Base-by-base conservation (phyloP, 2,888 invertebrate genomes). In the Eupithecia subumbrata region DNA sequence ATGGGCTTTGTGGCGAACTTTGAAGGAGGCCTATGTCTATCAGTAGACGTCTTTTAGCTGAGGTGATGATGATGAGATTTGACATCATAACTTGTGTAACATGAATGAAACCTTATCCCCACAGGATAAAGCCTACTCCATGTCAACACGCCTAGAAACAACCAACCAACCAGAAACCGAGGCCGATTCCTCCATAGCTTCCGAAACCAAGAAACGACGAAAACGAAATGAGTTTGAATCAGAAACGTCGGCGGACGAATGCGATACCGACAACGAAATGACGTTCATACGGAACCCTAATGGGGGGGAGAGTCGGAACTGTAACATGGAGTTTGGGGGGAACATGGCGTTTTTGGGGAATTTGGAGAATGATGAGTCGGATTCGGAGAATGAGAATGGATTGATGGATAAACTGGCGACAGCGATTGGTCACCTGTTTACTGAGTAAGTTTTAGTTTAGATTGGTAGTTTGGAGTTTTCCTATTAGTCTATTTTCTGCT, bases 351-450 rank as follows among this genome's bases (percentile, higher is more conserved):
- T 96, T 69, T 74, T 94, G 18, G 89, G 87, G 82, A 93, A 89
- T 70, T 89, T 85, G 92, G 96, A 96, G 82, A 89, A 94, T 16
- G 97, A 96, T 75, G 97, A 97, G 78, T 96, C 97, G 0, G 97
- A 97, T 85, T 97, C 97, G 0, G 97, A 97, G 81, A 97, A 97
- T 83, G 97, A 97, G 82, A 96, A 95, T 83, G 96, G 96, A 0
- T 92, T 96, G 3, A 96, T 96, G 91, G 97, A 97, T 82, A 97
- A 97, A 85, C 89, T 97, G 67, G 96, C 96, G 0, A 96, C 96
- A 71, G 97, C 97, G n/a, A 96, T 97, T 79, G 96, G 96, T 22
- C 97, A 97, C 91, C 90, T 98, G 76, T 97, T 98, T 90, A 97
- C 97, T 74, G 97, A 96, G 96, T 96, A 91, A 93, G 93, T 89